Evolutionary conservation across 2,797 vertebrate species (phyloP).

Genomic region (Galaxias olidus): DNA sequence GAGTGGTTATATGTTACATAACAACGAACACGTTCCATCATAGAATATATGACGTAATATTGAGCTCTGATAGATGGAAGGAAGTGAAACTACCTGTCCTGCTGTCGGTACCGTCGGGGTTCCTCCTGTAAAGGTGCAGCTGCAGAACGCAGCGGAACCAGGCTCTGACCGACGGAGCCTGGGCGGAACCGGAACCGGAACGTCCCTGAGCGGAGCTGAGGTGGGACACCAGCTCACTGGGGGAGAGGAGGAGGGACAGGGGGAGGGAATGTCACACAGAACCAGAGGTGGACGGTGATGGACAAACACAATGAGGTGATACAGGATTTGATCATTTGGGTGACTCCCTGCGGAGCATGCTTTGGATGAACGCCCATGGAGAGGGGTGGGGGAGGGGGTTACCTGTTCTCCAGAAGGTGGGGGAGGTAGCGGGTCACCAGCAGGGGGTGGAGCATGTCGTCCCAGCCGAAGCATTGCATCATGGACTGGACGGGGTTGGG

Average conservation of each 20-base stretch:
- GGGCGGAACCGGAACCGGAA: slow-evolving; percentile 73
- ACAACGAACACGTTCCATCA: too few species aligned
- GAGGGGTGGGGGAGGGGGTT: neutral
- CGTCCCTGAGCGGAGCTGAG: slow-evolving; percentile 60
- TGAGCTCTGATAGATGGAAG: too few species aligned
- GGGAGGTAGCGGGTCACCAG: slow-evolving; percentile 91
- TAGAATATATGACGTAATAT: too few species aligned
- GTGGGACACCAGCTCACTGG: slow-evolving; percentile 81
- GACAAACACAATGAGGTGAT: neutral
- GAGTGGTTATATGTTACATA: too few species aligned
- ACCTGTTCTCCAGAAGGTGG: slow-evolving; percentile 92
- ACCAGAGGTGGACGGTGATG: neutral
- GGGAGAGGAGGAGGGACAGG: neutral
- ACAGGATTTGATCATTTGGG: too few species aligned
- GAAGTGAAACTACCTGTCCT: slow-evolving; percentile 69
- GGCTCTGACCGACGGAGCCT: slow-evolving; percentile 84
- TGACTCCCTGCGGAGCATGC: neutral
- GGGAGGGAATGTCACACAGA: too few species aligned
- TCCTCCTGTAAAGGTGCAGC: slow-evolving; percentile 83
- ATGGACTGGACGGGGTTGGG: slow-evolving; percentile 86
- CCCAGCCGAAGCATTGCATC: slow-evolving; percentile 93
- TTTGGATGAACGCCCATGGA: neutral
- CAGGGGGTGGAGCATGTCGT: slow-evolving; percentile 90
- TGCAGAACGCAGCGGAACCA: slow-evolving; percentile 95
- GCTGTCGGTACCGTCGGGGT: slow-evolving; percentile 71